phyloP scores from a whole-genome alignment of 2,113 vertebrate species.

The Osmerus eperlanus region DNA sequence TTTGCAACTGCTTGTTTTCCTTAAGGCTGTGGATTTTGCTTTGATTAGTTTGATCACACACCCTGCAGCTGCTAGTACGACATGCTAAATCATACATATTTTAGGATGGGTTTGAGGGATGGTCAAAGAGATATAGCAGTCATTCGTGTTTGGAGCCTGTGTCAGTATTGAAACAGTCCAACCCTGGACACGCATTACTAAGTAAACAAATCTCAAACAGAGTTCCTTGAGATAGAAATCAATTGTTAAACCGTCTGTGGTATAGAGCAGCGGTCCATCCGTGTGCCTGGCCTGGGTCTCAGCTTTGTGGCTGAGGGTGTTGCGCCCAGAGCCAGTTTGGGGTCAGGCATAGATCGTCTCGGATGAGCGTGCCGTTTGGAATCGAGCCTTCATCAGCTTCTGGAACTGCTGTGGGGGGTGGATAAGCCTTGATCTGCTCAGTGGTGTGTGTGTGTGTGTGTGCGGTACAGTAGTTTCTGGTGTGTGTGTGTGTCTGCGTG shows the following conservation, averaged over 20 bases:
- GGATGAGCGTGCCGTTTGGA: constrained; percentile 64
- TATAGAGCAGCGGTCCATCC: constrained; percentile 46
- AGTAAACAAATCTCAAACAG: too few relatives aligned
- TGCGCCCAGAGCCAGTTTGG: constrained; percentile 24
- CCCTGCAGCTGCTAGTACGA: constrained; percentile 41
- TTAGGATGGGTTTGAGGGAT: constrained; percentile 27
- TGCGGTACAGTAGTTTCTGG: neutral
- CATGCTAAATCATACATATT: constrained; percentile 53
- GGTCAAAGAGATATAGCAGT: neutral
- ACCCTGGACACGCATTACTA: too few relatives aligned
- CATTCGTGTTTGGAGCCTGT: neutral
- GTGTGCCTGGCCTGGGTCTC: constrained; percentile 41
- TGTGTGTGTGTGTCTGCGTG: constrained; percentile 12
- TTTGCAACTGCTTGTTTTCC: constrained; percentile 48
- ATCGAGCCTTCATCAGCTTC: constrained; percentile 61
- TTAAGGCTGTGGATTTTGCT: constrained; percentile 36
- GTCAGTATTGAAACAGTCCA: neutral
- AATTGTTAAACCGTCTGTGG: neutral
- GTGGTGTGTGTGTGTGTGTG: constrained; percentile 14
- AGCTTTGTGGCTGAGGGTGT: constrained; percentile 52
- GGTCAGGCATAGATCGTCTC: constrained; percentile 67
- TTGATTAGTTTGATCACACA: constrained; percentile 53
- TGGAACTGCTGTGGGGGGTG: constrained; percentile 48
- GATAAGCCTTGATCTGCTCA: constrained; percentile 68
- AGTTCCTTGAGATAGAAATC: too few relatives aligned